phyloP scores from a whole-genome alignment of 2,888 invertebrate genomes.

The Pammene aurita region DNA sequence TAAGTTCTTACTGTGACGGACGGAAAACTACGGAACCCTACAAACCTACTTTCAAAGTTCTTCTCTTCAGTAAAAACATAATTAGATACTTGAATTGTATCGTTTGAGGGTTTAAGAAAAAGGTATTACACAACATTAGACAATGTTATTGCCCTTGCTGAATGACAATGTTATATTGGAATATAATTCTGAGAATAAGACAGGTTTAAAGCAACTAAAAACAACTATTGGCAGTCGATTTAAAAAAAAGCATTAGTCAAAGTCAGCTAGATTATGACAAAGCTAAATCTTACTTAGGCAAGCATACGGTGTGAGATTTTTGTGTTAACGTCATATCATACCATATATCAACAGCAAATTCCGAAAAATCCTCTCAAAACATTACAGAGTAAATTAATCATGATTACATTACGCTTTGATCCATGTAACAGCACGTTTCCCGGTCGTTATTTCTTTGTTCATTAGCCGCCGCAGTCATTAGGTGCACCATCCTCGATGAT shows the following conservation, averaged over 20 bases:
- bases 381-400: constrained; percentile 29
- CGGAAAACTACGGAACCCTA: too few relatives aligned
- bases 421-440: constrained; percentile 46
- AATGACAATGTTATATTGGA: not conserved
- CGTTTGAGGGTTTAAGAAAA: not conserved
- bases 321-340: not conserved
- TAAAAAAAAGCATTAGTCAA: not conserved
- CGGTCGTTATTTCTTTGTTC: constrained; percentile 50
- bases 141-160: not conserved
- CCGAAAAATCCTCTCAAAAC: constrained; percentile 9
- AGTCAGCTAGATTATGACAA: not conserved
- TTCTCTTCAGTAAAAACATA: not conserved
- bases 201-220: not conserved
- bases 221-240: too few relatives aligned
- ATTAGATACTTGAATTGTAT: not conserved
- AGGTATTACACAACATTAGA: not conserved
- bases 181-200: not conserved
- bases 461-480: constrained; percentile 47
- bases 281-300: not conserved
- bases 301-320: too few relatives aligned
- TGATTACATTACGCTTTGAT: constrained; percentile 32
- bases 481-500: constrained; percentile 52
- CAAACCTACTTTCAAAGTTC: not conserved
- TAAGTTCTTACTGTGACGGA: too few relatives aligned
- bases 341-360: constrained; percentile 9